Conservation (phyloP, 2,888 invertebrate genomes). For the Lasioglossum calceatum region DNA sequence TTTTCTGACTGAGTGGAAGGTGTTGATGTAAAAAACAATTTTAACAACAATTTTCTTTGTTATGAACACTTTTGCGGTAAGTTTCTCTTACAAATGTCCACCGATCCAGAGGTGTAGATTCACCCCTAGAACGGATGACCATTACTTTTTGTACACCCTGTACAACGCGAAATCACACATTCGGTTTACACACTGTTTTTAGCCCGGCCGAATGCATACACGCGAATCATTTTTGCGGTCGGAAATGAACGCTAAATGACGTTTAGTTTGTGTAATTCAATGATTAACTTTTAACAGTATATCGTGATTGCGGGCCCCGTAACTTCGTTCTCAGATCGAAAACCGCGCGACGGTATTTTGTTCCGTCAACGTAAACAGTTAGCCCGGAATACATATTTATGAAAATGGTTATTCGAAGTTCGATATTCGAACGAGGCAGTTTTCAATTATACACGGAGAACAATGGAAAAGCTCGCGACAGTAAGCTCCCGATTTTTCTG, state of each 20-base stretch:
- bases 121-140: too few relatives aligned
- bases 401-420: conserved; percentile 52
- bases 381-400: conserved; percentile 44
- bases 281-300: conserved; percentile 21
- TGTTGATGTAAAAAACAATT: too few relatives aligned
- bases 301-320: neutral
- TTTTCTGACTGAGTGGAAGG: too few relatives aligned
- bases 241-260: neutral
- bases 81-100: too few relatives aligned
- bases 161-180: neutral
- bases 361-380: neutral
- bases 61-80: too few relatives aligned
- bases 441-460: conserved; percentile 23
- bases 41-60: too few relatives aligned
- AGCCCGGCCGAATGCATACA: neutral
- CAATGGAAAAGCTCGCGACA: neutral
- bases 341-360: conserved; percentile 1
- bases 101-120: too few relatives aligned
- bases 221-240: neutral
- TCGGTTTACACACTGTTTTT: neutral
- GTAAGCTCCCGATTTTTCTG: too few relatives aligned
- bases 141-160: too few relatives aligned
- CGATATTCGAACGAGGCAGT: conserved; percentile 38
- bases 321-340: neutral
- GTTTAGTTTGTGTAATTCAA: conserved; percentile 13